These are phyloP conservation scores for Apodemus sylvaticus DNA, from an alignment of 2,113 vertebrate species.

Conservation along the genomic window DNA sequence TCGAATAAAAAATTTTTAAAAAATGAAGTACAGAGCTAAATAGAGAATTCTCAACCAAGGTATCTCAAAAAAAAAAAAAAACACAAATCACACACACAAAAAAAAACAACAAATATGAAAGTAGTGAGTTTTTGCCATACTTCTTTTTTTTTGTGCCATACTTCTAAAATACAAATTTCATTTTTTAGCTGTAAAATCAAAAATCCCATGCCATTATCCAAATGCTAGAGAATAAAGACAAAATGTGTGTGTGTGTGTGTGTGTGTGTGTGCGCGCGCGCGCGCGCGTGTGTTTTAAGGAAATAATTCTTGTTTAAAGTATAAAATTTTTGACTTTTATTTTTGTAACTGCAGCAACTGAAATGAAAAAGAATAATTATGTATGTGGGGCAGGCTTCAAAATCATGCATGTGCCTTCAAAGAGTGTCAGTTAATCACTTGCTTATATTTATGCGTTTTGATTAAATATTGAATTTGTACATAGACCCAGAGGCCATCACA, in stretches of 20 bases:
- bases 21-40: too few species aligned
- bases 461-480: conserved; percentile 41
- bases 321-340: background rate
- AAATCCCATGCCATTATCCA: background rate
- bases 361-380: background rate
- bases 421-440: background rate
- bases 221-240: background rate
- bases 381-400: background rate
- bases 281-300: background rate
- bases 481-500: background rate
- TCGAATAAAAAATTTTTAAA: too few species aligned
- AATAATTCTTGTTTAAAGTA: background rate
- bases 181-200: background rate
- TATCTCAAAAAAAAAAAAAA: too few species aligned
- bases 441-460: conserved; percentile 31
- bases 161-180: background rate
- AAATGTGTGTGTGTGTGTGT: background rate
- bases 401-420: background rate
- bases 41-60: too few species aligned
- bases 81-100: too few species aligned
- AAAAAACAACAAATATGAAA: background rate
- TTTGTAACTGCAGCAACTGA: background rate
- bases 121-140: background rate
- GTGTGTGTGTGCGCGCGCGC: background rate
- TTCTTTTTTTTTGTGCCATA: too few species aligned